Base-by-base conservation (phyloP, 2,888 invertebrate genomes). In the Latrodectus elegans region DNA sequence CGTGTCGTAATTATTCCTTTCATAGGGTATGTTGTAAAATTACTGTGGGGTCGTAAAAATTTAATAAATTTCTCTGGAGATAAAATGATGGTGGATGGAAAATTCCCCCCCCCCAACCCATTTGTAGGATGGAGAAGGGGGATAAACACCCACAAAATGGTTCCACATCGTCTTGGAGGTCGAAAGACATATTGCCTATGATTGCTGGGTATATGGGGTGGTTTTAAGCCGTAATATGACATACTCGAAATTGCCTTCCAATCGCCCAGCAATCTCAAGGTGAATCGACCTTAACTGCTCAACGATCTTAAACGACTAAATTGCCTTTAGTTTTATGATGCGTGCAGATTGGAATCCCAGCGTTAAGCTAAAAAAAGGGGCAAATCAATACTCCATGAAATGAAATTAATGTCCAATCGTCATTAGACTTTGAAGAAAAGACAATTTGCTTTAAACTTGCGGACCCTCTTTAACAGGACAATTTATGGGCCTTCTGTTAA, bases 1-100 rank as follows among this genome's bases (percentile, higher is more conserved):
- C 67, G 22, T 65, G 64, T 53, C 81, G 74, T 67, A 81, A 81
- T 81, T 81, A 81, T 81, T 80, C 60, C 60, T 60, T 81, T 51
- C 12, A 12, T 15, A 11, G 67, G n/a, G 71, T 60, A 38, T 38
- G 55, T 52, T 49, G 53, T 73, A 74, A 81, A 81, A 81, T 81
- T 81, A 81, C 67, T 26, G 15, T 49, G 22, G 38, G 38, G 53
- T 67, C 81, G 67, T 81, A 81, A 81, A 81, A 81, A 53, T 67
- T 81, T 81, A 73, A 73, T 81, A 81, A 81, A 74, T 81, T 74
- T 64, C 26, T 53, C 53, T 38, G 17, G n/a, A 22, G 78, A 65
- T 65, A 55, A n/a, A 15, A 64, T 17, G 15, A 60, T 22, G 51
- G 64, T 55, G n/a, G 72, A 49, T 26, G 72, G 38, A 55, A 78